Conservation (phyloP, 1,140 invertebrate genomes). For the Drosophila parvula region DNA sequence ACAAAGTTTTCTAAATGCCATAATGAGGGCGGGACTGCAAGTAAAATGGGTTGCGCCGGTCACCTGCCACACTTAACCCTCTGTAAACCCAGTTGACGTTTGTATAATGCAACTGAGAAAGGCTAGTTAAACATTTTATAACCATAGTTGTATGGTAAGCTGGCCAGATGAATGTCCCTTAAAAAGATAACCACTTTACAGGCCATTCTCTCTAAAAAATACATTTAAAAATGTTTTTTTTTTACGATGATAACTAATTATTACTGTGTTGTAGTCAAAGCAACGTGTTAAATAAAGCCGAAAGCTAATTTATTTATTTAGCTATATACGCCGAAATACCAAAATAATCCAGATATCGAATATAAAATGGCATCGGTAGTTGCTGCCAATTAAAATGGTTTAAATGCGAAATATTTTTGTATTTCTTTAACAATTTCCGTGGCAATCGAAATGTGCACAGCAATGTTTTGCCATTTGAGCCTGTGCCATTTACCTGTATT, state of each 20-base stretch:
- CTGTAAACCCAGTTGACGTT: neutral
- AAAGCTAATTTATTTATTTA: too few relatives aligned
- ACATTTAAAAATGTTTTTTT: neutral
- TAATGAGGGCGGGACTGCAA: constrained; percentile 14
- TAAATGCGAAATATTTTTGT: constrained; percentile 15
- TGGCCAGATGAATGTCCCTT: neutral
- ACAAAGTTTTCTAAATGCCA: constrained; percentile 22
- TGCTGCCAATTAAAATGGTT: constrained; percentile 29
- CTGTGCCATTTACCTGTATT: constrained; percentile 22
- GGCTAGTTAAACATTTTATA: constrained; percentile 1
- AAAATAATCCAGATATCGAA: constrained; percentile 5
- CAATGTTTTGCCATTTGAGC: constrained; percentile 28
- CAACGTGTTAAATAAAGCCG: neutral
- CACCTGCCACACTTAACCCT: constrained; percentile 20
- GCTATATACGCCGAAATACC: neutral
- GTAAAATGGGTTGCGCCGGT: constrained; percentile 32
- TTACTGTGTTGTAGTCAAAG: neutral
- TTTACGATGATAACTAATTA: neutral
- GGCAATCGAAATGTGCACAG: constrained; percentile 22
- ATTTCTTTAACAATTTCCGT: constrained; percentile 30
- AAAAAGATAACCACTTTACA: neutral
- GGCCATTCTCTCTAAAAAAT: too few relatives aligned
- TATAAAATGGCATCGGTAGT: neutral
- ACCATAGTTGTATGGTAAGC: neutral
- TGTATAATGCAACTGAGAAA: constrained; percentile 1